Evolutionary conservation across 2,113 vertebrate genomes (phyloP).

Genomic region (Pedetes capensis): DNA sequence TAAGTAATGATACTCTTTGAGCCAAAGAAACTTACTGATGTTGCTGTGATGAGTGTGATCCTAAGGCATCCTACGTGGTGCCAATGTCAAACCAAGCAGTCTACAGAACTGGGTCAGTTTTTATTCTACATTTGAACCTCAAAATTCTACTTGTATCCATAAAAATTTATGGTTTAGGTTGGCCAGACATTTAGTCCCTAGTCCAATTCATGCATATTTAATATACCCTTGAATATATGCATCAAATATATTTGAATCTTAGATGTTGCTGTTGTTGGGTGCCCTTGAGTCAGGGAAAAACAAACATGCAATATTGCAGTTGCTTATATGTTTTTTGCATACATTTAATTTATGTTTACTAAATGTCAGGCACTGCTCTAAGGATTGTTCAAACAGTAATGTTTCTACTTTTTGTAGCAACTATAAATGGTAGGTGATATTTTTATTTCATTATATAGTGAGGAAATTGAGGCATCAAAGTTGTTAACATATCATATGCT

Average conservation of each 20-base stretch:
- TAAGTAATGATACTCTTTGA: neutral
- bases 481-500: neutral
- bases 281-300: too few relatives aligned
- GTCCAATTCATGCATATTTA: neutral
- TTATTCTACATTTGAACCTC: neutral
- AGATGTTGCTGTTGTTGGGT: too few relatives aligned
- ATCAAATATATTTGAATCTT: neutral
- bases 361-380: neutral
- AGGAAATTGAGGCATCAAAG: neutral
- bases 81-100: neutral
- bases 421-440: neutral
- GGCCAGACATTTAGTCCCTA: neutral
- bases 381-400: neutral
- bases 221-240: neutral
- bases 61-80: neutral
- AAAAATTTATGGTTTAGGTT: neutral
- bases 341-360: neutral
- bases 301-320: neutral
- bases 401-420: neutral
- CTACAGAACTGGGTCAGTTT: rapidly evolving
- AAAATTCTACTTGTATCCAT: neutral
- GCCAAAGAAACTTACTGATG: neutral
- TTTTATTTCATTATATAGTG: neutral
- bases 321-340: neutral
- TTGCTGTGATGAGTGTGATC: neutral